Percentiles rank a stretch among this genome's conserved stretches.
These are phyloP conservation scores for Heliconius cydno DNA, from an alignment of 2,888 invertebrate genomes.

Conservation along the genomic window DNA sequence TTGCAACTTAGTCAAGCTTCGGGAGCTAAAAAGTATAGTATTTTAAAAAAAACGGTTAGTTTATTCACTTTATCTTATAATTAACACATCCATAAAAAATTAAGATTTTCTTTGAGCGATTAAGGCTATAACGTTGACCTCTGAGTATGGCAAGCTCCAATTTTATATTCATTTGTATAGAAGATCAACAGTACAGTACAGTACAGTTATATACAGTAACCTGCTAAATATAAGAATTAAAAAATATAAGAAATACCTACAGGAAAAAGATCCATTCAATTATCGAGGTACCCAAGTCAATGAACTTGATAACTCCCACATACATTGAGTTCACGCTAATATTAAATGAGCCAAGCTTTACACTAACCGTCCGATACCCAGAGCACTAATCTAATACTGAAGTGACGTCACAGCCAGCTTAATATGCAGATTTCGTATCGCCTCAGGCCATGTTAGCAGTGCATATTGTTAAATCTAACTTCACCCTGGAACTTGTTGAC, in stretches of 20 bases:
- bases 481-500: conserved; percentile 33
- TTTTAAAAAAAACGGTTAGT: too few species aligned
- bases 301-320: conserved; percentile 26
- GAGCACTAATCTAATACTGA: conserved; percentile 40
- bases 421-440: conserved; percentile 44
- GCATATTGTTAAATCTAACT: conserved; percentile 37
- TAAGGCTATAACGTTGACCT: too few species aligned
- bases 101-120: too few species aligned
- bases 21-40: too few species aligned
- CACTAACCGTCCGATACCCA: conserved; percentile 39
- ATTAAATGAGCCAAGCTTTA: conserved; percentile 36
- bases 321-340: conserved; percentile 27
- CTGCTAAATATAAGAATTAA: too few species aligned
- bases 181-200: too few species aligned
- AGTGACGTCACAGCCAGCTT: conserved; percentile 39
- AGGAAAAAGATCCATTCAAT: neutral
- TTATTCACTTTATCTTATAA: too few species aligned
- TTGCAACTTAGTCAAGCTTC: neutral
- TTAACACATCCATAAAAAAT: too few species aligned
- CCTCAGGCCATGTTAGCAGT: conserved; percentile 34
- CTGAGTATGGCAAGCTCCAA: too few species aligned
- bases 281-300: neutral
- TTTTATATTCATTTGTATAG: too few species aligned
- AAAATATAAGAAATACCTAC: too few species aligned
- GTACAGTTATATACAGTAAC: too few species aligned